Base-by-base conservation (phyloP, 1,140 invertebrate genomes). In the Pseudomyrmex pallidus region DNA sequence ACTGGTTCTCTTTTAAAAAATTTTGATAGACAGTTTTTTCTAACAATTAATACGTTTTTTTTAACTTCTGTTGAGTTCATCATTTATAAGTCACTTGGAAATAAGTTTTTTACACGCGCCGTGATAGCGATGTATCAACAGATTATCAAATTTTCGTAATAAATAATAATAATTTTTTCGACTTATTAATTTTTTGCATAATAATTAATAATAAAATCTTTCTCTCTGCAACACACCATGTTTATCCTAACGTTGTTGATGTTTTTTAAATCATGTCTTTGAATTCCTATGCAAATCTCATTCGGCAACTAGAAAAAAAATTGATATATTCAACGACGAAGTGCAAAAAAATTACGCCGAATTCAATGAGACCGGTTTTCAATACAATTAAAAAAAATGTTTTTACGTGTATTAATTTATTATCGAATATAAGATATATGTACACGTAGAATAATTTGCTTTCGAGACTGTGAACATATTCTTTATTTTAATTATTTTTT, bases 151-250 rank as follows among this genome's bases (percentile, higher is more conserved):
- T 70, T 72, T 25, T 22, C 44, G 12, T 20, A 72, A 80, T 59
- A 72, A 59, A 80, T 80, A 59, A n/a, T n/a, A n/a, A n/a, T 74
- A 63, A 85, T 15, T 76, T 76, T 64, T 85, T 61, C 17, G 50
- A 68, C 76, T 48, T 50, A 17, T 22, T 54, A 20, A 44, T 64
- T 76, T 67, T 59, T 76, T 83, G 59, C 57, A 66, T 35, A 22
- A 66, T 35, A 22, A 59, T 56, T 48, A 72, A 70, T 78, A 35
- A 67, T 66, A 62, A 74, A 67, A 13, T 54, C 35, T 35, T 35
- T 77, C 46, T 44, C 62, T 66, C 48, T 54, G n/a, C 62, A 66
- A 67, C 62, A 73, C 56, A 48, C 59, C 54, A 67, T 3, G 44
- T 57, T 35, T 57, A 78, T 74, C 50, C 56, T 83, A 83, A 68